phyloP scores from a whole-genome alignment of 2,797 vertebrate genomes.

The Rhodeus uyekii region DNA sequence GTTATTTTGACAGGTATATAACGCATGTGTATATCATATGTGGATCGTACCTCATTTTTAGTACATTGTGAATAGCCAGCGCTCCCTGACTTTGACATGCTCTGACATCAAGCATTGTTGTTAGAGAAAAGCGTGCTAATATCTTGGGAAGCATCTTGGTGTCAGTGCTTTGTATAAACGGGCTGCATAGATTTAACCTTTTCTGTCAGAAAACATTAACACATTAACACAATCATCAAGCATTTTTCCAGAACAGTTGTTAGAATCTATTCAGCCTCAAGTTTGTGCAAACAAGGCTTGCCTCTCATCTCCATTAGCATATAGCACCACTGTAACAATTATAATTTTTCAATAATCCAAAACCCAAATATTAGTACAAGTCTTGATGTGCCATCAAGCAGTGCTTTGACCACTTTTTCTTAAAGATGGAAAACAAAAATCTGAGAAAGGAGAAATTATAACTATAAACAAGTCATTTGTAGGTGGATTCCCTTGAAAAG shows the following conservation, averaged over 20 bases:
- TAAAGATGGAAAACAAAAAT: no score
- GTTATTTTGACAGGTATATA: conserved; percentile 1
- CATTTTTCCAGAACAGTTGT: conserved; percentile 7
- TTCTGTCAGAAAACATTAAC: conserved; percentile 22
- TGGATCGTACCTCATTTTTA: background rate
- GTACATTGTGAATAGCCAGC: background rate
- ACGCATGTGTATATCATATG: background rate
- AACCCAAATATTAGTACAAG: conserved; percentile 33
- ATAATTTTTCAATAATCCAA: background rate
- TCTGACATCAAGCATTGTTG: conserved; percentile 14
- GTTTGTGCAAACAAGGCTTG: conserved; percentile 51
- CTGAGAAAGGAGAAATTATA: background rate
- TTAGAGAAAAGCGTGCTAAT: background rate
- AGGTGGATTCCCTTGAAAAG: background rate
- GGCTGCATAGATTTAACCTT: conserved; percentile 31
- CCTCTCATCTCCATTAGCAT: conserved; percentile 6
- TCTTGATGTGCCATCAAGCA: conserved; percentile 50
- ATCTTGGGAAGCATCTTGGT: background rate
- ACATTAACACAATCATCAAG: background rate
- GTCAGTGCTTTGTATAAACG: conserved; percentile 38
- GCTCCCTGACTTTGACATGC: conserved; percentile 24
- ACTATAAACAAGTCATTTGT: no score
- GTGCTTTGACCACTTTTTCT: background rate
- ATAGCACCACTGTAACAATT: conserved; percentile 26
- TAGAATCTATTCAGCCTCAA: conserved; percentile 15